Conservation (phyloP, 2,888 invertebrate genomes). For the Agriopis aurantiaria region DNA sequence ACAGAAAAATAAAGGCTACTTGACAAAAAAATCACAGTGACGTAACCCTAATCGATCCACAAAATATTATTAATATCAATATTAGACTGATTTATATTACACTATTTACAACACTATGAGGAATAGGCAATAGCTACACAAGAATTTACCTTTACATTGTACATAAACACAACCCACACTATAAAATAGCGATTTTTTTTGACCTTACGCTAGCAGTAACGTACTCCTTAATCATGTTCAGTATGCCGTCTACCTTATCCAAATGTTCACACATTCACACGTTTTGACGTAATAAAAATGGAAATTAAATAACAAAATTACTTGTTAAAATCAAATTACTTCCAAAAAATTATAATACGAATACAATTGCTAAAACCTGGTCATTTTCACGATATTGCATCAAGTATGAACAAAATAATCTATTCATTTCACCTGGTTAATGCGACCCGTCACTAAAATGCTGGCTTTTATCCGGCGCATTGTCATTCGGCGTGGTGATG, state of each 20-base stretch:
- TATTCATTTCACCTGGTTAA: no score
- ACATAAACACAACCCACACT: conserved; percentile 85
- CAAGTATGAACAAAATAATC: no score
- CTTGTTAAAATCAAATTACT: not conserved
- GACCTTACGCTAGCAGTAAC: conserved; percentile 9
- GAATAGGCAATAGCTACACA: conserved; percentile 74
- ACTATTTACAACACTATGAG: conserved; percentile 78
- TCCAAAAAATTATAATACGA: no score
- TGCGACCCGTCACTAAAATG: no score
- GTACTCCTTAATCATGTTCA: not conserved
- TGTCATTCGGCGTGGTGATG: no score
- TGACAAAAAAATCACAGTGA: conserved; percentile 34
- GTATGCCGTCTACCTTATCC: no score
- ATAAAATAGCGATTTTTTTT: conserved; percentile 75
- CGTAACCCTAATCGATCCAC: conserved; percentile 8
- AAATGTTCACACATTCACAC: not conserved
- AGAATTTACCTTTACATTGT: conserved; percentile 78
- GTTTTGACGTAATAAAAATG: not conserved
- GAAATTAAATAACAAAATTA: no score
- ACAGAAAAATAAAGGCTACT: not conserved
- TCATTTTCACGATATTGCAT: no score
- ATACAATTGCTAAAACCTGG: no score
- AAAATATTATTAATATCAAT: conserved; percentile 8
- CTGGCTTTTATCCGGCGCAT: no score
- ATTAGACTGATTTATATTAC: conserved; percentile 62